phyloP scores from a whole-genome alignment of 1,140 invertebrate genomes.

The Steinernema khuongi region DNA sequence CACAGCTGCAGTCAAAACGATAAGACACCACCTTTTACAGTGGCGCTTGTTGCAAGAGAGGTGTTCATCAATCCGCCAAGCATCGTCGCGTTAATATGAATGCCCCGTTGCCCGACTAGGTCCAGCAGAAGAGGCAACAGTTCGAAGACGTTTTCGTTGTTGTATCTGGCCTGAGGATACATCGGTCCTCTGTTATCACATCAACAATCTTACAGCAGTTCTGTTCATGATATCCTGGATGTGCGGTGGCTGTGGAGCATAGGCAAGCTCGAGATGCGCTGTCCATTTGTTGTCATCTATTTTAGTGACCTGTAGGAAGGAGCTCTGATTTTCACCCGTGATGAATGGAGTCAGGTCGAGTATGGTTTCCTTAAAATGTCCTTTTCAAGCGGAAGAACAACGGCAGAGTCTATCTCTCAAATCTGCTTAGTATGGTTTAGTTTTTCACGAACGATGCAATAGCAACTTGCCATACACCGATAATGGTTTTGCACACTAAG shows the following conservation, averaged over 20 bases:
- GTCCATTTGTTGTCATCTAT: neutral
- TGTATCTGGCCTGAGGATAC: conserved; percentile 31
- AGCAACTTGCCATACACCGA: no score
- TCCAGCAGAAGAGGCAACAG: neutral
- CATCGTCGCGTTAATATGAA: neutral
- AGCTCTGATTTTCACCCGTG: conserved; percentile 22
- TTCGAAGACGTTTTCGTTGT: conserved; percentile 17
- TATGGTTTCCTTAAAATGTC: conserved; percentile 40
- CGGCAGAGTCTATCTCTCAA: no score
- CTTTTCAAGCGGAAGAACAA: no score
- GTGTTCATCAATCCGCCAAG: neutral
- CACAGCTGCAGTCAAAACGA: conserved; percentile 15
- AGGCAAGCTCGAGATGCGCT: conserved; percentile 36
- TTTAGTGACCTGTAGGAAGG: conserved; percentile 36
- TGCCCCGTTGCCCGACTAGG: no score
- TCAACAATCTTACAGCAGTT: conserved; percentile 27
- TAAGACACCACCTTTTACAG: no score
- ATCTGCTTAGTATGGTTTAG: no score
- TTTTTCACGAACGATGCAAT: no score
- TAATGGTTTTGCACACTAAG: no score
- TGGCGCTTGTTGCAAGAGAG: neutral
- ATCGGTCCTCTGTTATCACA: no score
- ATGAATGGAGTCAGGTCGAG: conserved; percentile 23
- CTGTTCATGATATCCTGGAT: conserved; percentile 40
- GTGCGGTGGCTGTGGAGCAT: conserved; percentile 36